These are phyloP conservation scores for Melinopterus prodromus DNA, from an alignment of 2,888 invertebrate genomes.

Conservation along the genomic window DNA sequence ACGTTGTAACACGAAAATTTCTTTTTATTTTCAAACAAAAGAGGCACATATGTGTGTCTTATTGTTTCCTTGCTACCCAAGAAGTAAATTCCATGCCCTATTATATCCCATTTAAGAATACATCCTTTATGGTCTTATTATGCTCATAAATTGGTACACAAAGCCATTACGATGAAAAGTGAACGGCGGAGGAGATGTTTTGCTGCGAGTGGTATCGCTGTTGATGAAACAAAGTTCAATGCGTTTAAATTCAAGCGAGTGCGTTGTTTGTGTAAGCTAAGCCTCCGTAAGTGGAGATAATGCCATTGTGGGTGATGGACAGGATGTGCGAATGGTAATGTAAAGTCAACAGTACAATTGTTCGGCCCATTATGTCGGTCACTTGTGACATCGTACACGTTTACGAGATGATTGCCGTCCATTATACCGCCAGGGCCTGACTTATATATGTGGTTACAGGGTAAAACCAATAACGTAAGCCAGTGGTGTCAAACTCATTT, in stretches of 20 bases:
- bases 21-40: too few relatives aligned
- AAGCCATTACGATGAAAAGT: not conserved
- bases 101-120: not conserved
- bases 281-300: slow-evolving; percentile 33
- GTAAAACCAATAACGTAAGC: not conserved
- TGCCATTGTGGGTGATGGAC: slow-evolving; percentile 38
- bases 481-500: too few relatives aligned
- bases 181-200: not conserved
- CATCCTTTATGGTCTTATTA: not conserved
- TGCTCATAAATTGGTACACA: not conserved
- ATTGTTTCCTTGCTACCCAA: too few relatives aligned
- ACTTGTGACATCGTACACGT: slow-evolving; percentile 37
- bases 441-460: not conserved
- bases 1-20: too few relatives aligned
- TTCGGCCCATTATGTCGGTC: slow-evolving; percentile 34
- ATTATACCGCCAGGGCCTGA: slow-evolving; percentile 9
- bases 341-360: slow-evolving; percentile 50
- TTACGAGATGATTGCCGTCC: slow-evolving; percentile 36
- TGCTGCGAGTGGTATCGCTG: not conserved
- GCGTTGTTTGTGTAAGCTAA: slow-evolving; percentile 35
- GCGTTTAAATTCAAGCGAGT: slow-evolving; percentile 37
- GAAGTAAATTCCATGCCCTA: not conserved
- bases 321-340: slow-evolving; percentile 48
- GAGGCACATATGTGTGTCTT: too few relatives aligned
- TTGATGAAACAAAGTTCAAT: slow-evolving; percentile 36